A percentile compares a stretch with the other conserved stretches of the same genome.
Evolutionary conservation across 2,888 invertebrate genomes (phyloP).

Genomic region (Pinctada fucata): DNA sequence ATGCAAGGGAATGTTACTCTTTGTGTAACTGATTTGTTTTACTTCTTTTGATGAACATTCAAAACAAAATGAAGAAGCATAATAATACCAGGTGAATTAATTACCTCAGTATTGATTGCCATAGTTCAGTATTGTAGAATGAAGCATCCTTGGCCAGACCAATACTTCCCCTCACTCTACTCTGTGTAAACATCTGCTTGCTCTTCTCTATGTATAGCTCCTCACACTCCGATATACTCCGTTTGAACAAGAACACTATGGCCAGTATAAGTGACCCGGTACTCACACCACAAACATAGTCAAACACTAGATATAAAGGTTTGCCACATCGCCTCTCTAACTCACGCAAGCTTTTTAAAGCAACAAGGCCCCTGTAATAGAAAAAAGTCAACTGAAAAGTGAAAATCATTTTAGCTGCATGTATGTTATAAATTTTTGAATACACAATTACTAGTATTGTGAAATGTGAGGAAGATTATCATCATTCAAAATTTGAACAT

Average conservation of each 20-base stretch:
- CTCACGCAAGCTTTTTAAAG: conserved; percentile 88
- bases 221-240: conserved; percentile 81
- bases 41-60: no score
- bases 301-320: conserved; percentile 87
- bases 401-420: not conserved
- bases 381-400: not conserved
- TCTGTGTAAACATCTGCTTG: conserved; percentile 83
- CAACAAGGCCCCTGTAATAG: conserved; percentile 85
- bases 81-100: conserved; percentile 16
- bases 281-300: conserved; percentile 83
- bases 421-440: not conserved
- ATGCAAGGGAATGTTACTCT: no score
- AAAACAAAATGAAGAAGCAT: no score
- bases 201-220: conserved; percentile 77
- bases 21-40: no score
- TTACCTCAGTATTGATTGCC: conserved; percentile 86
- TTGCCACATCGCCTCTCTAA: conserved; percentile 82
- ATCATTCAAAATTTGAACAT: no score
- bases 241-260: conserved; percentile 63
- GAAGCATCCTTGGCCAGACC: conserved; percentile 89
- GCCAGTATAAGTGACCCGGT: conserved; percentile 79
- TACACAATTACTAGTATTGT: not conserved
- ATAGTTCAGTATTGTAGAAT: conserved; percentile 90
- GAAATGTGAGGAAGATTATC: not conserved
- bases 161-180: conserved; percentile 83